Base-by-base conservation (phyloP, 2,888 invertebrate species). In the Cryptus armator region DNA sequence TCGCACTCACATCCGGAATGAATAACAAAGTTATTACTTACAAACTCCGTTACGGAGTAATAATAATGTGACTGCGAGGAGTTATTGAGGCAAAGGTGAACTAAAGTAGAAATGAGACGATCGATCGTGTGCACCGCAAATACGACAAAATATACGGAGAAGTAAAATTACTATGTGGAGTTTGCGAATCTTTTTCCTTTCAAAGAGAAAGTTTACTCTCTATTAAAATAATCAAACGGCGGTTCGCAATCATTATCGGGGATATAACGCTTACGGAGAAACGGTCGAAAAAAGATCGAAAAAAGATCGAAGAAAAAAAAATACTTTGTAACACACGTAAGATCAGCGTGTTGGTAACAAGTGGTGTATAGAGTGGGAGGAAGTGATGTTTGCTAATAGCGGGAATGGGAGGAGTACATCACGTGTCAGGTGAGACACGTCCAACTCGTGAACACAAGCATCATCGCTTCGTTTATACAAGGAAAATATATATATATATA, bases 51-150 rank as follows among this genome's bases (percentile, higher is more conserved):
- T 37, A 3, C 37, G 37, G 37, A 37, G 37, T 37, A 7, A 37
- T 37, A 24, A 53, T 43, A 56, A 56, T 24, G 43, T 10, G 16
- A 32, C 32, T 24, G 71, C 24, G 19, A 53, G 37, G 12, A 51
- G 16, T 62, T 68, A 75, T 77, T 48, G 44, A 62, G 46, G 83
- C 19, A 74, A 75, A 74, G 67, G 77, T 62, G 32, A 67, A 44
- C 75, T 48, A 48, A 80, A 84, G 76, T 51, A 67, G 37, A 70
- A 84, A 80, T 66, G 76, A 76, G 84, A 75, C 56, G 80, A 84
- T 84, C 84, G 84, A 84, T 84, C 80, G 75, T 72, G 9, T 66
- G 66, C 83, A 46, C 43, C 16, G 51, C 7, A n/a, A 70, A 62
- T 72, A 37, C 53, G 46, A 19, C 51, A 44, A 59, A 75, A 68